These are phyloP conservation scores for Scrobipalpa atriplicella DNA, from an alignment of 2,888 invertebrate species.

Conservation along the genomic window DNA sequence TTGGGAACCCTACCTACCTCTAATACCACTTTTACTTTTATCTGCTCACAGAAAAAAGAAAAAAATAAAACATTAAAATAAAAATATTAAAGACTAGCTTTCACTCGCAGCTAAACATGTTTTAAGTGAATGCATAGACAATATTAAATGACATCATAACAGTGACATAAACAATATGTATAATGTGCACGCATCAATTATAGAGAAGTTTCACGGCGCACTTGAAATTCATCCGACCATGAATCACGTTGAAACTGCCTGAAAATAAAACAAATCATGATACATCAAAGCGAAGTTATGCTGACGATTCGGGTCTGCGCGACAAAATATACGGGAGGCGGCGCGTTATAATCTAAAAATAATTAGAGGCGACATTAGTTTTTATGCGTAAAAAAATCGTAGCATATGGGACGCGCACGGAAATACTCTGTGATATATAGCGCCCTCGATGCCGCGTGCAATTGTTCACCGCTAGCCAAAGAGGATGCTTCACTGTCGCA, in stretches of 20 bases:
- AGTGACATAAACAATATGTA: conserved; percentile 69
- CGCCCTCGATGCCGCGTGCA: conserved; percentile 61
- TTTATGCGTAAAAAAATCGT: conserved; percentile 80
- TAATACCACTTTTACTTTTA: too few species aligned
- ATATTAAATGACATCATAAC: conserved; percentile 43
- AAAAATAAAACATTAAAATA: too few species aligned
- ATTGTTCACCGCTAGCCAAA: conserved; percentile 65
- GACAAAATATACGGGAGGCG: conserved; percentile 79
- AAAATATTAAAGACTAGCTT: too few species aligned
- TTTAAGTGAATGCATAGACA: too few species aligned
- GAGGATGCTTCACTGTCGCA: conserved; percentile 29
- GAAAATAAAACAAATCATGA: conserved; percentile 80
- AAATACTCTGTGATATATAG: conserved; percentile 78
- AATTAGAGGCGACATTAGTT: conserved; percentile 82
- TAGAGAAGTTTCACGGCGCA: conserved; percentile 60
- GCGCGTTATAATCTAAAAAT: conserved; percentile 82
- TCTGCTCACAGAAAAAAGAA: too few species aligned
- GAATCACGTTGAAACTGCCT: conserved; percentile 75
- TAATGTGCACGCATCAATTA: conserved; percentile 50
- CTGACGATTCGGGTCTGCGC: conserved; percentile 79
- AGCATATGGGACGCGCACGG: conserved; percentile 68
- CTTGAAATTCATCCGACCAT: conserved; percentile 76
- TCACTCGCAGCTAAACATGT: too few species aligned
- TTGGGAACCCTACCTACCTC: too few species aligned
- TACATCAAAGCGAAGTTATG: conserved; percentile 81